These are phyloP conservation scores for Unio delphinus DNA, from an alignment of 2,888 invertebrate species.

Conservation along the genomic window DNA sequence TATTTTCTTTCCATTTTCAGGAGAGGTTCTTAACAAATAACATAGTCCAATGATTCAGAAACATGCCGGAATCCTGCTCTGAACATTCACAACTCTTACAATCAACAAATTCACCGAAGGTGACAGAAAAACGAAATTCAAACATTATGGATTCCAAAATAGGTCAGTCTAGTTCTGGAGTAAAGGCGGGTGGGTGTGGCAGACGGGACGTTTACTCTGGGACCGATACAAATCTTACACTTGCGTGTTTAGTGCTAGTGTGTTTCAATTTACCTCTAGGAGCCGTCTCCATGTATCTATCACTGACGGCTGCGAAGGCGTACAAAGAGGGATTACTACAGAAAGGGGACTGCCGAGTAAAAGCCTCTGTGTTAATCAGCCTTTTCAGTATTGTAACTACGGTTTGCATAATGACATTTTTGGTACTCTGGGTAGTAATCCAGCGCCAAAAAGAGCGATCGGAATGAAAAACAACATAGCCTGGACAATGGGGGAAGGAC, in stretches of 20 bases:
- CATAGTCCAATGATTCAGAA: too few species aligned
- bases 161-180: too few species aligned
- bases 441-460: conserved; percentile 18
- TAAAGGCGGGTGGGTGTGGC: too few species aligned
- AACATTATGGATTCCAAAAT: too few species aligned
- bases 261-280: conserved; percentile 50
- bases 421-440: conserved; percentile 38
- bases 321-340: conserved; percentile 38
- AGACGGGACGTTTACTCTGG: background rate
- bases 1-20: too few species aligned
- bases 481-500: too few species aligned
- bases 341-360: conserved; percentile 34
- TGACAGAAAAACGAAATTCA: too few species aligned
- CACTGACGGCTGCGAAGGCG: conserved; percentile 40
- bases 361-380: conserved; percentile 40
- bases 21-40: too few species aligned
- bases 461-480: too few species aligned
- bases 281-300: conserved; percentile 41
- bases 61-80: too few species aligned
- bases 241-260: conserved; percentile 44
- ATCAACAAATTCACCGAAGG: too few species aligned
- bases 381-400: conserved; percentile 44
- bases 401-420: conserved; percentile 40
- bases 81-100: too few species aligned
- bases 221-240: conserved; percentile 44